These are phyloP conservation scores for Motacilla alba DNA, from an alignment of 2,113 vertebrate genomes.

Conservation along the genomic window DNA sequence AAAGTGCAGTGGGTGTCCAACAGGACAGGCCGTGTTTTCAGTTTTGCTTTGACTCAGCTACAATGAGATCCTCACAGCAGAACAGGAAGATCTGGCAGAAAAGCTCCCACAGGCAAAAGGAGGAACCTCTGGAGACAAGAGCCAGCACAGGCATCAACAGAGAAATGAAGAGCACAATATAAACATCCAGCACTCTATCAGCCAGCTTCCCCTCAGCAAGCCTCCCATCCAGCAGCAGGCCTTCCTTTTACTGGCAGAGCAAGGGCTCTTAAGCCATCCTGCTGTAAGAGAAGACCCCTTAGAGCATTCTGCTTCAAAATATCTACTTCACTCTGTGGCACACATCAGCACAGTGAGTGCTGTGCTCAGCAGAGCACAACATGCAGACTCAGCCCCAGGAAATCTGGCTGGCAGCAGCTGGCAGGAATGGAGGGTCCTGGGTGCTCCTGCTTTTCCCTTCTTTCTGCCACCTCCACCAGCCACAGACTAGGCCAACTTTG, in stretches of 20 bases:
- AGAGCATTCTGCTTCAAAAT: background rate
- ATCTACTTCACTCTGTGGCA: background rate
- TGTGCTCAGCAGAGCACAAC: background rate
- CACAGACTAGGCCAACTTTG: background rate
- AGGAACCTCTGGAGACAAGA: background rate
- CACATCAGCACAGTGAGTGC: background rate
- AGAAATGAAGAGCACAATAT: background rate
- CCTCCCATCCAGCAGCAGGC: background rate
- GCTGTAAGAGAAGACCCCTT: background rate
- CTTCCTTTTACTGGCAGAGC: background rate
- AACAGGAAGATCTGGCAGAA: background rate
- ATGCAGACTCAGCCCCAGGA: fast-evolving
- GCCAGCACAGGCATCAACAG: background rate
- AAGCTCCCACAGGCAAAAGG: background rate
- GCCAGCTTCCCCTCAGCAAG: fast-evolving
- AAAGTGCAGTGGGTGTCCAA: background rate
- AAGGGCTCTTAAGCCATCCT: background rate
- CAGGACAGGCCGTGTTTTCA: background rate
- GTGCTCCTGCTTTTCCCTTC: background rate
- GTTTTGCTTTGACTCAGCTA: background rate
- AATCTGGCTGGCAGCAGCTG: background rate
- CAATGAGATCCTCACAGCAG: background rate
- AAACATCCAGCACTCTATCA: background rate
- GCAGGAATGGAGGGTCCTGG: background rate
- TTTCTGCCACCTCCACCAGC: background rate